A percentile compares a stretch with the other conserved stretches of the same genome.
Evolutionary conservation across 2,888 invertebrate genomes (phyloP).

Genomic region (Mactromeris polynyma): DNA sequence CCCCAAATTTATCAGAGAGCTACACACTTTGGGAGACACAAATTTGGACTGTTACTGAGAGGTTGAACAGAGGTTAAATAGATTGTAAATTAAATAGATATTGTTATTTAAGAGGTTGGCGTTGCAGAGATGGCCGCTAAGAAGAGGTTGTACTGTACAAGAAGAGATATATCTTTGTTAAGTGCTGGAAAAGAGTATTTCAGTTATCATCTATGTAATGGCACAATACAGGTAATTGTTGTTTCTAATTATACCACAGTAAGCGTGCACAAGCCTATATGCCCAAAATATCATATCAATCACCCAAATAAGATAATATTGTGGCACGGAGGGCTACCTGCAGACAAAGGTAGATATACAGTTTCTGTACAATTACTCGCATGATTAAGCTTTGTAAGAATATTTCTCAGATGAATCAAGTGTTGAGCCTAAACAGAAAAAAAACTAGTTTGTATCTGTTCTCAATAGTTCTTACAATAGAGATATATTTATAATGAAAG

Average conservation of each 20-base stretch:
- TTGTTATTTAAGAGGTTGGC: no score
- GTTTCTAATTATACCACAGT: not conserved
- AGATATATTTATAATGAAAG: not conserved
- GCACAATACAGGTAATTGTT: constrained; percentile 3
- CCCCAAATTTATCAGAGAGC: no score
- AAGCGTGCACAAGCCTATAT: not conserved
- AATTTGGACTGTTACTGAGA: no score
- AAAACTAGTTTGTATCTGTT: constrained; percentile 58
- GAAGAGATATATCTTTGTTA: not conserved
- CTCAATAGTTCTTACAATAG: not conserved
- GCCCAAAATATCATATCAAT: not conserved
- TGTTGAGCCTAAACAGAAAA: not conserved
- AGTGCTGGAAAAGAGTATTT: not conserved
- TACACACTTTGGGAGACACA: no score
- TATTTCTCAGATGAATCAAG: constrained; percentile 36
- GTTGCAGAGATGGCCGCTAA: no score
- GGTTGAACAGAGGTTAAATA: no score
- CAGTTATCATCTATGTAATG: not conserved
- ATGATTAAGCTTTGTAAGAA: constrained; percentile 28
- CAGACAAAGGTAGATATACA: not conserved
- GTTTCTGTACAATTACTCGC: constrained; percentile 30
- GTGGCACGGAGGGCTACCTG: not conserved
- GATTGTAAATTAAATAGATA: no score
- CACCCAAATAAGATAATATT: not conserved
- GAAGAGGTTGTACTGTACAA: not conserved